Percentiles rank a stretch among this genome's conserved stretches.
phyloP scores from a whole-genome alignment of 2,888 invertebrate genomes.

The Carcina quercana region DNA sequence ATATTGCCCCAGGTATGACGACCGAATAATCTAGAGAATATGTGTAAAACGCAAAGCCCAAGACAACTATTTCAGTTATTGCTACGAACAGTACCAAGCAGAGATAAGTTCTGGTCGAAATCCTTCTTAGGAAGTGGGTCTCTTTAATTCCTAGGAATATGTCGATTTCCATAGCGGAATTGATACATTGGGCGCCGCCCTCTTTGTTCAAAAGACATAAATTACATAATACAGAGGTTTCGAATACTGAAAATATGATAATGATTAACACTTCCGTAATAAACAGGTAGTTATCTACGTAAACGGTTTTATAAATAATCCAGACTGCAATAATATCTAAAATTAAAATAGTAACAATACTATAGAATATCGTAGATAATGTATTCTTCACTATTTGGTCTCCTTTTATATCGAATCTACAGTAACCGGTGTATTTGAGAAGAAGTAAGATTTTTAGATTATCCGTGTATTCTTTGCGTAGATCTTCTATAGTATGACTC shows the following conservation, averaged over 20 bases:
- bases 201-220: slow-evolving; percentile 30
- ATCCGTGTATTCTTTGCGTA: too few relatives aligned
- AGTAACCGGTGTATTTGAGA: slow-evolving; percentile 29
- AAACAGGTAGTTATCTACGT: slow-evolving; percentile 23
- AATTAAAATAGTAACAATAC: slow-evolving; percentile 20
- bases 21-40: slow-evolving; percentile 14
- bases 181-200: slow-evolving; percentile 27
- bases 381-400: slow-evolving; percentile 26
- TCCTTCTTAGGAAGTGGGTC: slow-evolving; percentile 42
- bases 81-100: slow-evolving; percentile 15
- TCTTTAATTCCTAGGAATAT: slow-evolving; percentile 36
- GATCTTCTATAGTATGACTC: too few relatives aligned
- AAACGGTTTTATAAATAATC: slow-evolving; percentile 25
- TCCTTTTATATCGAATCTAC: slow-evolving; percentile 35
- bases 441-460: too few relatives aligned
- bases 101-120: slow-evolving; percentile 20
- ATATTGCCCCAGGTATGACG: slow-evolving; percentile 23
- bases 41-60: slow-evolving; percentile 9
- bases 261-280: slow-evolving; percentile 32
- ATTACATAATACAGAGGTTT: slow-evolving; percentile 29
- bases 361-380: slow-evolving; percentile 22
- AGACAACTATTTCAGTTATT: slow-evolving; percentile 23
- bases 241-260: slow-evolving; percentile 26
- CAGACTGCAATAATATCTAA: slow-evolving; percentile 20
- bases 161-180: slow-evolving; percentile 38